Conservation (phyloP, 2,113 vertebrate genomes). For the Bombycilla garrulus region DNA sequence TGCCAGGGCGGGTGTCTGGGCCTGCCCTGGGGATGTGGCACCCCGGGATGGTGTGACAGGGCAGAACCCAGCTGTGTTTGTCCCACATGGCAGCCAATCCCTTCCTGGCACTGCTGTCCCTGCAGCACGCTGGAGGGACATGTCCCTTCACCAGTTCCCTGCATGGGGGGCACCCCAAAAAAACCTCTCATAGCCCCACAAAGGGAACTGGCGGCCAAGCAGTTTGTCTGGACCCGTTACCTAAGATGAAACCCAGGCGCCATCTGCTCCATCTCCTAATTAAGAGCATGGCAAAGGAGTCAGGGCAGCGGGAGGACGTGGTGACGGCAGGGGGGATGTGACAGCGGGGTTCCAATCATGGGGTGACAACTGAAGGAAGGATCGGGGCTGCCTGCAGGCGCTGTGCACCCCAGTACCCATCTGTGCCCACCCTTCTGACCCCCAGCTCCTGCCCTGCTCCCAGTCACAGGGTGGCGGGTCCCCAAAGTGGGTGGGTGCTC, state of each 20-base stretch:
- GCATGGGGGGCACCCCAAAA: not conserved
- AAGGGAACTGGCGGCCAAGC: not conserved
- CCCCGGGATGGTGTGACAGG: not conserved
- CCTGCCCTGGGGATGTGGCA: not conserved
- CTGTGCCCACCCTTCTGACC: not conserved
- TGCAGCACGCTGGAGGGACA: rapidly evolving
- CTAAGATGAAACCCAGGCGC: conserved; percentile 49
- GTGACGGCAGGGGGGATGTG: not conserved
- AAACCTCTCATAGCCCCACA: not conserved
- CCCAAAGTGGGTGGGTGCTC: not conserved
- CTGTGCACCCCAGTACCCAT: not conserved
- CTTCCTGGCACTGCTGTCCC: not conserved
- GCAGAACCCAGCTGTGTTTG: not conserved
- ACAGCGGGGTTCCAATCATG: not conserved
- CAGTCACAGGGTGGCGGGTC: not conserved
- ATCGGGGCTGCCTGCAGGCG: not conserved
- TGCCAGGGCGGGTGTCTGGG: not conserved
- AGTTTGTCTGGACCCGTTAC: not conserved
- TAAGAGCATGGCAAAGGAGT: not conserved
- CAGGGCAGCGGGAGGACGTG: not conserved
- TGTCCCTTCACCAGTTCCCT: not conserved
- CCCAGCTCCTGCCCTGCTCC: not conserved
- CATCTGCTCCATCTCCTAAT: conserved; percentile 50
- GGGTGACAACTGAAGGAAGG: not conserved
- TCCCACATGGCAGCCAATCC: not conserved